These are phyloP conservation scores for Engraulis encrasicolus DNA, from an alignment of 2,113 vertebrate species.

Conservation along the genomic window DNA sequence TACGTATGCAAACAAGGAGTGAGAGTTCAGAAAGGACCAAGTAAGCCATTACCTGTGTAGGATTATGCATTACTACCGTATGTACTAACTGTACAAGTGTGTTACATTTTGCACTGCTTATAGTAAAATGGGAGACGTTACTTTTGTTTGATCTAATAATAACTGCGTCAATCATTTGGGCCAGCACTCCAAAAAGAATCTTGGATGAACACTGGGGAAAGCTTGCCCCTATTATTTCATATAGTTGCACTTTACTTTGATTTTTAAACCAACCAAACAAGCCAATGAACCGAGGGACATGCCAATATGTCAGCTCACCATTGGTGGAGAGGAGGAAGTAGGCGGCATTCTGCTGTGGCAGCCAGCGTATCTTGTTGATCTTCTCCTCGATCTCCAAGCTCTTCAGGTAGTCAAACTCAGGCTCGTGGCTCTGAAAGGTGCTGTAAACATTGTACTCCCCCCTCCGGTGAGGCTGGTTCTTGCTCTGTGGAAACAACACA, in stretches of 20 bases:
- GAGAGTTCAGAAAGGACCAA: too few species aligned
- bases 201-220: too few species aligned
- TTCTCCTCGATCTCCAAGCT: conserved; percentile 92
- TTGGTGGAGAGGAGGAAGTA: conserved; percentile 91
- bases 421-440: conserved; percentile 94
- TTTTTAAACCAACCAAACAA: background rate
- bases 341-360: conserved; percentile 88
- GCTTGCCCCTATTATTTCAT: background rate
- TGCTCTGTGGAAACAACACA: conserved; percentile 74
- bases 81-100: too few species aligned
- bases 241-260: background rate
- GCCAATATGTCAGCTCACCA: conserved; percentile 64
- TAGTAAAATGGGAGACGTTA: too few species aligned
- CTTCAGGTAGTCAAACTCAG: conserved; percentile 93
- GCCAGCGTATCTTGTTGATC: conserved; percentile 93
- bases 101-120: too few species aligned
- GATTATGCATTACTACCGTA: too few species aligned
- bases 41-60: too few species aligned
- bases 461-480: conserved; percentile 85
- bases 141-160: too few species aligned
- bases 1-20: background rate
- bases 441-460: conserved; percentile 95
- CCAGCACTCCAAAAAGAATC: too few species aligned
- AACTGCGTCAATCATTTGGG: too few species aligned
- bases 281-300: background rate